phyloP scores from a whole-genome alignment of 2,888 invertebrate genomes.

The Brachyopa scutellaris region DNA sequence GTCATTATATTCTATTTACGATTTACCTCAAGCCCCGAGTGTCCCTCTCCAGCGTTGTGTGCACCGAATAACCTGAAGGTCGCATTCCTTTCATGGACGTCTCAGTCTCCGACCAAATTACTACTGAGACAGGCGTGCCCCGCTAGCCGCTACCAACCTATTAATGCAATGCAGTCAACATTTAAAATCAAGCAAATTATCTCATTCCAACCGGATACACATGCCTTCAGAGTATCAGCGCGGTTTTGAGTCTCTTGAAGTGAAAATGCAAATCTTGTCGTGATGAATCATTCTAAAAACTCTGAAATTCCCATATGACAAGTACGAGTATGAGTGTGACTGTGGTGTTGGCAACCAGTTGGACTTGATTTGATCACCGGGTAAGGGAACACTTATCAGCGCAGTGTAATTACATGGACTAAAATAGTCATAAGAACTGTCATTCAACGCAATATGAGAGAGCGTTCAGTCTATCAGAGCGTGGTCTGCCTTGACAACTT shows the following conservation, averaged over 20 bases:
- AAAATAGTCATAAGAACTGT: slow-evolving; percentile 28
- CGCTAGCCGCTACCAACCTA: neutral
- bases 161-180: slow-evolving; percentile 29
- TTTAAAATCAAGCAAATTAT: slow-evolving; percentile 47
- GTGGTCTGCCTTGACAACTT: slow-evolving; percentile 67
- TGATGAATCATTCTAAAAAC: slow-evolving; percentile 42
- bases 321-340: no score
- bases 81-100: slow-evolving; percentile 72
- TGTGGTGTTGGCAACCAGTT: slow-evolving; percentile 26
- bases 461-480: neutral
- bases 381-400: no score
- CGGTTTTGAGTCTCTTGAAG: neutral
- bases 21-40: no score
- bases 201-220: slow-evolving; percentile 26
- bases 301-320: neutral
- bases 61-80: slow-evolving; percentile 50
- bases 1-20: no score
- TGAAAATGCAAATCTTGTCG: slow-evolving; percentile 42
- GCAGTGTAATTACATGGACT: slow-evolving; percentile 25
- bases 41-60: no score
- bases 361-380: slow-evolving; percentile 7
- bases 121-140: slow-evolving; percentile 21
- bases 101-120: slow-evolving; percentile 37
- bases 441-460: slow-evolving; percentile 2
- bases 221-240: no score